These are phyloP conservation scores for Cerastoderma edule DNA, from an alignment of 2,888 invertebrate species.

Conservation along the genomic window DNA sequence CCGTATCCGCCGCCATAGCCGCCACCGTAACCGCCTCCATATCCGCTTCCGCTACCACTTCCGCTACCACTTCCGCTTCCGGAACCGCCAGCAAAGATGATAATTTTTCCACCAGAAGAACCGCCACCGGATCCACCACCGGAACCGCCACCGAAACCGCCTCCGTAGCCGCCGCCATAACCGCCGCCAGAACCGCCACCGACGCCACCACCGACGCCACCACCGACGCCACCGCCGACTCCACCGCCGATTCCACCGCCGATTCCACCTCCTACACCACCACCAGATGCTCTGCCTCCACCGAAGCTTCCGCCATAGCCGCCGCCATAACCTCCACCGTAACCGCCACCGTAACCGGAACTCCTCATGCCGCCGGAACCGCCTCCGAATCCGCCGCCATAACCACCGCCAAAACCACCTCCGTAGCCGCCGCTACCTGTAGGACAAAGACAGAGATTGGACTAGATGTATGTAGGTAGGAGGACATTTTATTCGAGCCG, in stretches of 20 bases:
- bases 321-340: conserved; percentile 29
- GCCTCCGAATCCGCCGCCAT: conserved; percentile 13
- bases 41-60: too few relatives aligned
- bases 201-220: too few relatives aligned
- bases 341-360: conserved; percentile 33
- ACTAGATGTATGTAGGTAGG: too few relatives aligned
- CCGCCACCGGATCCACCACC: background rate
- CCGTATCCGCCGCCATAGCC: conserved; percentile 7
- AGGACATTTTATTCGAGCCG: too few relatives aligned
- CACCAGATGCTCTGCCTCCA: too few relatives aligned
- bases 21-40: conserved; percentile 6
- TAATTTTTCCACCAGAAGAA: background rate
- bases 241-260: too few relatives aligned
- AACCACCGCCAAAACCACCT: conserved; percentile 3
- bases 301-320: conserved; percentile 35
- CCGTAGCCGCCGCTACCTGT: conserved; percentile 9
- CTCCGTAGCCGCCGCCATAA: too few relatives aligned
- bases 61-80: conserved; percentile 2
- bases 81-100: conserved; percentile 1
- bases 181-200: too few relatives aligned
- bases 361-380: conserved; percentile 32
- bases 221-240: too few relatives aligned
- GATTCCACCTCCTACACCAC: too few relatives aligned
- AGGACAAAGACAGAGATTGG: too few relatives aligned
- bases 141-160: conserved; percentile 17